A percentile compares a stretch with the other conserved stretches of the same genome.
These are phyloP conservation scores for Prenolepis imparis DNA, from an alignment of 2,888 invertebrate genomes.

Conservation along the genomic window DNA sequence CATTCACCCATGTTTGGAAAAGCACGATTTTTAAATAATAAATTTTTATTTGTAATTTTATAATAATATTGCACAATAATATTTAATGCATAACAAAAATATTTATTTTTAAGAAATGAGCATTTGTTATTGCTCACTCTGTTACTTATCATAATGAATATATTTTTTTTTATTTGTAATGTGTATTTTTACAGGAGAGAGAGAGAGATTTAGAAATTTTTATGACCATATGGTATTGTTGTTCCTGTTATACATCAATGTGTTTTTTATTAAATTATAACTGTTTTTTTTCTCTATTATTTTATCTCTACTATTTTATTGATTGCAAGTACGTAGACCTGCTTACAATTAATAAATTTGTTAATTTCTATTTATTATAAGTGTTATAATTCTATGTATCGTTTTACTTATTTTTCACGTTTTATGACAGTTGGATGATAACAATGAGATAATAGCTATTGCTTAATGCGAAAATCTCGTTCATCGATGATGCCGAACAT, in stretches of 20 bases:
- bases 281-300: not conserved
- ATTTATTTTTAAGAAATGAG: slow-evolving; percentile 22
- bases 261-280: not conserved
- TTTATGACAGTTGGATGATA: slow-evolving; percentile 38
- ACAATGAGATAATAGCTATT: not conserved
- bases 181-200: not conserved
- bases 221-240: not conserved
- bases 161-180: not conserved
- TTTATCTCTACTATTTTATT: not conserved
- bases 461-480: slow-evolving; percentile 13
- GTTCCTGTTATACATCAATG: not conserved
- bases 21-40: not conserved
- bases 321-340: not conserved
- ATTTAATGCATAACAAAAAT: not conserved
- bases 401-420: slow-evolving; percentile 8
- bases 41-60: not conserved
- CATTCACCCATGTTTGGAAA: not conserved
- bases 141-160: not conserved
- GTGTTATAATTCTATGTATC: not conserved
- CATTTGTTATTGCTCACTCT: not conserved
- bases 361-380: not conserved
- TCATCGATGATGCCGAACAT: slow-evolving; percentile 10
- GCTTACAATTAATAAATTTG: not conserved
- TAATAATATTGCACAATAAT: not conserved
- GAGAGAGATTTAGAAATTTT: not conserved